Evolutionary conservation across 2,888 invertebrate species (phyloP).

Genomic region (Scaptomyza tumidula): DNA sequence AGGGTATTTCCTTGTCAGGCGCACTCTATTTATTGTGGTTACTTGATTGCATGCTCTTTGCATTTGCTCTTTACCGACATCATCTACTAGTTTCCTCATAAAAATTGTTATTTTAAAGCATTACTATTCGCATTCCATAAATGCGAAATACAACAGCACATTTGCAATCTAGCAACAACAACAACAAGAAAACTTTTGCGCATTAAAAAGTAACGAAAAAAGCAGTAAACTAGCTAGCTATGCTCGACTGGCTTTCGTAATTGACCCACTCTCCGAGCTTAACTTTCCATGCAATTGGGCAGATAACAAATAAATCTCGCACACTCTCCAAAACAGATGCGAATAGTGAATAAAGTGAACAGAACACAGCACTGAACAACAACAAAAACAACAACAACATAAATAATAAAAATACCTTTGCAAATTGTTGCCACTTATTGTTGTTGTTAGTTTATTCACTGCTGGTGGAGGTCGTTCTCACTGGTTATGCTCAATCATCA

Average conservation of each 20-base stretch:
- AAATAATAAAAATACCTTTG: slow-evolving; percentile 34
- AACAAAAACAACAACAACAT: background rate
- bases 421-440: slow-evolving; percentile 47
- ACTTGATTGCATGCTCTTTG: slow-evolving; percentile 7
- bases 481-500: slow-evolving; percentile 67
- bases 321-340: slow-evolving; percentile 13
- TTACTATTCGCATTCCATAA: slow-evolving; percentile 21
- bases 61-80: slow-evolving; percentile 1
- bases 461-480: slow-evolving; percentile 72
- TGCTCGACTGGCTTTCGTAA: slow-evolving; percentile 55
- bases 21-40: no score
- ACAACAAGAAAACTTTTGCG: background rate
- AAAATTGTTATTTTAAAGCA: slow-evolving; percentile 5
- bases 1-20: background rate
- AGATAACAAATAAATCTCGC: slow-evolving; percentile 35
- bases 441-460: slow-evolving; percentile 52
- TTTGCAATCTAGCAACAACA: slow-evolving; percentile 3
- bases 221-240: slow-evolving; percentile 14
- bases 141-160: slow-evolving; percentile 7
- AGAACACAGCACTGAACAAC: slow-evolving; percentile 2
- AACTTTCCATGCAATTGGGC: slow-evolving; percentile 70
- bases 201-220: slow-evolving; percentile 6
- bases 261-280: slow-evolving; percentile 65
- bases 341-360: slow-evolving; percentile 4
- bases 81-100: slow-evolving; percentile 19